Evolutionary conservation across 2,113 vertebrate species (phyloP).

Genomic region (Salvelinus namaycush): DNA sequence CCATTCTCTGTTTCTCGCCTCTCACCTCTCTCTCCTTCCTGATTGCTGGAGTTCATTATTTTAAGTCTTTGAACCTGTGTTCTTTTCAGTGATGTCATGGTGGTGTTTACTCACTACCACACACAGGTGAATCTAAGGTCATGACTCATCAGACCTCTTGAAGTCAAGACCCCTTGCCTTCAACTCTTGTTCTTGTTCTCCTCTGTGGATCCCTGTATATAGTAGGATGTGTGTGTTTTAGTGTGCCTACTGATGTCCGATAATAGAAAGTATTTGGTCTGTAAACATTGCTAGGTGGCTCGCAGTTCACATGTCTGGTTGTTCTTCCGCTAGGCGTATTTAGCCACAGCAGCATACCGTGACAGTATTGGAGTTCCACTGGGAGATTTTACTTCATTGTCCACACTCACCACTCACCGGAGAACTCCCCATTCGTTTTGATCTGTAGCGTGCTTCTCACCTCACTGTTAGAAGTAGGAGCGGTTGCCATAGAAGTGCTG

Average conservation of each 20-base stretch:
- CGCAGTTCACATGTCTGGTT: no score
- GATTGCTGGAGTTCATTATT: constrained; percentile 1
- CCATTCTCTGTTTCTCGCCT: neutral
- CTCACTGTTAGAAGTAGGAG: neutral
- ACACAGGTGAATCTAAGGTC: neutral
- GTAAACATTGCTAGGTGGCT: no score
- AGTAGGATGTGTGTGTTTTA: no score
- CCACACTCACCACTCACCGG: neutral
- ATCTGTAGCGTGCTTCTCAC: neutral
- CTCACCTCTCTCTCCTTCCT: no score
- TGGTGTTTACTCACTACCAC: neutral
- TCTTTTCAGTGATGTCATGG: neutral
- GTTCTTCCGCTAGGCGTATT: no score
- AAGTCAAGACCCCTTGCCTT: neutral
- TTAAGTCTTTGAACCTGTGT: neutral
- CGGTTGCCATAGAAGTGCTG: neutral
- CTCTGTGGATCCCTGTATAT: no score
- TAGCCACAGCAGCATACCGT: neutral
- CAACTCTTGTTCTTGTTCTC: no score
- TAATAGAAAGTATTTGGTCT: no score
- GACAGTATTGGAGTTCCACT: neutral
- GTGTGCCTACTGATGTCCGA: no score
- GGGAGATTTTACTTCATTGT: neutral
- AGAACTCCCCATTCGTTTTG: neutral
- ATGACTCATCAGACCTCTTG: neutral